Base-by-base conservation (phyloP, 1,140 invertebrate genomes). In the Lordiphosa clarofinis region DNA sequence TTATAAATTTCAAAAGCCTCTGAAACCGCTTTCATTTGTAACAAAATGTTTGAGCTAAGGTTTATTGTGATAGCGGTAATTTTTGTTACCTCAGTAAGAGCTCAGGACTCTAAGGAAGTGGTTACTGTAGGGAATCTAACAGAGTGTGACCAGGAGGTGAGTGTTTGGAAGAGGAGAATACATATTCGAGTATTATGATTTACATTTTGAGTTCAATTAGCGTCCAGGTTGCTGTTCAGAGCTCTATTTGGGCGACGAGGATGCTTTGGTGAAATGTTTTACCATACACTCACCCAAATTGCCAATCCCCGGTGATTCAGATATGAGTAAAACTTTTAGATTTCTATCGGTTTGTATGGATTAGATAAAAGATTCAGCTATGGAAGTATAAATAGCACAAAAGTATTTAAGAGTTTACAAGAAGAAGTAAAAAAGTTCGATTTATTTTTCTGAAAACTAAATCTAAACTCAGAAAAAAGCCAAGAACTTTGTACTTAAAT, bases 301-400 rank as follows among this genome's bases (percentile, higher is more conserved):
- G 38, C 81, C 75, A 0, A 4, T 15, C 19, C 37, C 42, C 0
- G 54, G 52, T 2, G 68, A 81, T 1, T 4, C 13, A 3, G 68
- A 81, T 46, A 2, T 59, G 0, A 42, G 39, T 3, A 64, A 81
- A 24, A 38, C 62, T 2, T 4, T 86, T 1, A 44, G 48, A 1
- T 67, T 86, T 39, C 33, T 86, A 15, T 86, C 81, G 71, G 81
- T 86, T 11, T 2, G 56, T 62, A 47, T 44, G 4, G 5, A 6
- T 7, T 28, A 28, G 24, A 28, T 28, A 0, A 7, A 28, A 28
- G 5, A 6, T 28, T 7, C 24, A 28, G 6, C 4, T 7, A 28
- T 28, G 24, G 24, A 6, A 4, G 1, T 1, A 28, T 4, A 28
- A 28, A 28, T 28, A 7, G 24, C 24, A 28, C 24, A 28, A 21